Evolutionary conservation across 2,888 invertebrate species (phyloP).

Genomic region (Harmothoe impar): DNA sequence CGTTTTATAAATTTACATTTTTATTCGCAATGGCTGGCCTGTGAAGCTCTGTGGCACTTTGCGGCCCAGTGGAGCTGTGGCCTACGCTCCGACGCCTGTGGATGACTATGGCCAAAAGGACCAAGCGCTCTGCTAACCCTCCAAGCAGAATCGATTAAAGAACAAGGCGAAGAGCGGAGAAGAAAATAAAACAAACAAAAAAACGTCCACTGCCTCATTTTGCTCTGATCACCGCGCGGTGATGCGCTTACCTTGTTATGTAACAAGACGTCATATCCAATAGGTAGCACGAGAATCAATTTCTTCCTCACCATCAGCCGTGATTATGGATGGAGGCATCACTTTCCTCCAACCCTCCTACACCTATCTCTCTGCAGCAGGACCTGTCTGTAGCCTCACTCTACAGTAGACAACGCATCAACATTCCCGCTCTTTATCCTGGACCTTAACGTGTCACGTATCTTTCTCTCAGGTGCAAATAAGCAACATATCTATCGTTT

Average conservation of each 20-base stretch:
- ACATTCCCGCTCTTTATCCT: too few relatives aligned
- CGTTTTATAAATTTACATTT: not conserved
- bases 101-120: not conserved
- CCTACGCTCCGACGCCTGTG: not conserved
- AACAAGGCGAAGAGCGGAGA: not conserved
- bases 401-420: too few relatives aligned
- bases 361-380: too few relatives aligned
- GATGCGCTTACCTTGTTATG: not conserved
- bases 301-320: not conserved
- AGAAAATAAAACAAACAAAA: not conserved
- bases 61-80: not conserved
- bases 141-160: slow-evolving; percentile 12
- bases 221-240: not conserved
- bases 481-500: too few relatives aligned
- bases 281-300: not conserved
- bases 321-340: not conserved
- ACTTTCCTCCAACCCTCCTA: not conserved
- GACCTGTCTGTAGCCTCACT: too few relatives aligned
- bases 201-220: not conserved
- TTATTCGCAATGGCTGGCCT: not conserved
- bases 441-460: too few relatives aligned
- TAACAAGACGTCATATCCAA: not conserved
- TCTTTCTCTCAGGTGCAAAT: too few relatives aligned
- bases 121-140: not conserved
- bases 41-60: not conserved